Evolutionary conservation across 1,140 invertebrate species (phyloP).

Genomic region (Phocides pigmalion): DNA sequence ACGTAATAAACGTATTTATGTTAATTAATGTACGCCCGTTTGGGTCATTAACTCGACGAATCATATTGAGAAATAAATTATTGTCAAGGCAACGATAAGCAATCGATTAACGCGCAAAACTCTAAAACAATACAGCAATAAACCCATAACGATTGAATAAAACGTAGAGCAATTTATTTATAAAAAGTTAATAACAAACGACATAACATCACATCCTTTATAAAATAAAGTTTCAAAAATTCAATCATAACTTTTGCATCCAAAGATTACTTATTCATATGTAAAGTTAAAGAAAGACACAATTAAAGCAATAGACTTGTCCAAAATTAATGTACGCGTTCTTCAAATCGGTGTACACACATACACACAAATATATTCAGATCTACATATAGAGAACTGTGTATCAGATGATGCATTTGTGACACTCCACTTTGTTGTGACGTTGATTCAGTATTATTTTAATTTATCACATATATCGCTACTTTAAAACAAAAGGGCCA

Average conservation of each 20-base stretch:
- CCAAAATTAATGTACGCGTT: too few species aligned
- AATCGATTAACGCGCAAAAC: conserved; percentile 31
- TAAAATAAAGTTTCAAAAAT: conserved; percentile 20
- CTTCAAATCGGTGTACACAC: too few species aligned
- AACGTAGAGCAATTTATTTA: conserved; percentile 29
- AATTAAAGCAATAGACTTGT: too few species aligned
- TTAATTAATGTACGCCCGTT: conserved; percentile 38
- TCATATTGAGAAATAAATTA: conserved; percentile 50
- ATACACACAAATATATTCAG: too few species aligned
- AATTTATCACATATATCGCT: too few species aligned
- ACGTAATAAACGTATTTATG: conserved; percentile 41
- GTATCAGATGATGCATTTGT: too few species aligned
- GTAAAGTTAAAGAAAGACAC: too few species aligned
- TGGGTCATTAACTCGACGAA: conserved; percentile 37
- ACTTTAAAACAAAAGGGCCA: too few species aligned
- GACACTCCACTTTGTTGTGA: too few species aligned
- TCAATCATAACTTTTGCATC: neutral
- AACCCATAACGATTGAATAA: neutral
- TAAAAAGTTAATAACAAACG: conserved; percentile 6
- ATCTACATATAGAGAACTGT: too few species aligned
- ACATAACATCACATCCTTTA: conserved; percentile 10
- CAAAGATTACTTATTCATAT: too few species aligned
- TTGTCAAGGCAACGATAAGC: conserved; percentile 61
- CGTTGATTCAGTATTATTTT: too few species aligned
- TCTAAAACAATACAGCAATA: conserved; percentile 23